phyloP scores from a whole-genome alignment of 2,888 invertebrate species.

The Napeogenes inachia region DNA sequence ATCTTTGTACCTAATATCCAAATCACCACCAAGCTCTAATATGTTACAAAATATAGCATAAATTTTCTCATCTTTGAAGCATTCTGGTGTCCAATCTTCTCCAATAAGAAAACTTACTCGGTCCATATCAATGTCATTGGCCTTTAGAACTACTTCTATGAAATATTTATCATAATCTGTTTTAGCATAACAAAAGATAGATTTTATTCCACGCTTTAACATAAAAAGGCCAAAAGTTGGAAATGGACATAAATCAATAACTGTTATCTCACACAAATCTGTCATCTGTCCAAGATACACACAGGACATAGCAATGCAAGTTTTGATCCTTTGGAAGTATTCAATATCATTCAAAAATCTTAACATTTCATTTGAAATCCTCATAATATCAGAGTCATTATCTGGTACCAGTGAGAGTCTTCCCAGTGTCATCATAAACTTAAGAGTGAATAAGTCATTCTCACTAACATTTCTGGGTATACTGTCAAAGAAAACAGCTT shows the following conservation, averaged over 20 bases:
- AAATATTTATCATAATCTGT: slow-evolving; percentile 57
- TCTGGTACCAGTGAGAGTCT: slow-evolving; percentile 52
- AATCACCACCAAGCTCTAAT: slow-evolving; percentile 76
- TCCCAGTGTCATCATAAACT: slow-evolving; percentile 53
- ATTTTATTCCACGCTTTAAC: slow-evolving; percentile 67
- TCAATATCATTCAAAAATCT: slow-evolving; percentile 72
- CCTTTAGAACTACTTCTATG: slow-evolving; percentile 57
- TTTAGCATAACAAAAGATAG: slow-evolving; percentile 65
- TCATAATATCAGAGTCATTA: slow-evolving; percentile 39
- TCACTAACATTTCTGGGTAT: slow-evolving; percentile 50
- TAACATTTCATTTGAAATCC: slow-evolving; percentile 53
- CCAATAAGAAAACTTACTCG: slow-evolving; percentile 58
- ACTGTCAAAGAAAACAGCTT: slow-evolving; percentile 82
- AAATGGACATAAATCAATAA: slow-evolving; percentile 80
- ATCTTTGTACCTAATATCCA: slow-evolving; percentile 57
- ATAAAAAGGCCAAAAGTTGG: slow-evolving; percentile 80
- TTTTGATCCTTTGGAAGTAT: slow-evolving; percentile 58
- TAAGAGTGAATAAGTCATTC: slow-evolving; percentile 47
- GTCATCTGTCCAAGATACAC: slow-evolving; percentile 59
- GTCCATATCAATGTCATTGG: slow-evolving; percentile 56
- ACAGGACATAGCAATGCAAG: slow-evolving; percentile 54
- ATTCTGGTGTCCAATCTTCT: slow-evolving; percentile 46
- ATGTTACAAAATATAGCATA: slow-evolving; percentile 77
- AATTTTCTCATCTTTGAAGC: slow-evolving; percentile 51
- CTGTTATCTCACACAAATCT: slow-evolving; percentile 48